Evolutionary conservation across 2,888 invertebrate species (phyloP).

Genomic region (Hirudinaria manillensis): DNA sequence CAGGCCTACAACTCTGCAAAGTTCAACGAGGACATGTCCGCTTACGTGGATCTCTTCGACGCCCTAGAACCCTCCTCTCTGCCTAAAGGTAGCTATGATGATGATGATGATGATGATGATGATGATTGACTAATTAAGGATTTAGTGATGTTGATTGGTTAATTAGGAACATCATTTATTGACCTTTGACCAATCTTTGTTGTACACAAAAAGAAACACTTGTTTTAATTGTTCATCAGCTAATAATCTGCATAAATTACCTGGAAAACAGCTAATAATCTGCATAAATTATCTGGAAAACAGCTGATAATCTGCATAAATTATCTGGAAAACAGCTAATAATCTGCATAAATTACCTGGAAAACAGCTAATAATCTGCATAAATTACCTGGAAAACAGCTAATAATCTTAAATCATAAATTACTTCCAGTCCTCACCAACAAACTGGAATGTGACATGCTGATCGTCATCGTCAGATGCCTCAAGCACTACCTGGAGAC

Average conservation of each 20-base stretch:
- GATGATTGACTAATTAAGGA: no score
- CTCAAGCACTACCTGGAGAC: conserved; percentile 36
- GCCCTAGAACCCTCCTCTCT: conserved; percentile 10
- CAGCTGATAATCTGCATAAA: no score
- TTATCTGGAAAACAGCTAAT: no score
- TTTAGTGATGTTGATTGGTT: background rate
- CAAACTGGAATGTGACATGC: conserved; percentile 51
- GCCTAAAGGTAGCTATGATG: conserved; percentile 13
- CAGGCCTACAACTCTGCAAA: conserved; percentile 8
- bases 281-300: no score
- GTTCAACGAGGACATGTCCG: background rate
- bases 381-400: no score
- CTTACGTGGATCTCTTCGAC: conserved; percentile 8
- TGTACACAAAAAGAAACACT: no score
- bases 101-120: background rate
- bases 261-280: no score
- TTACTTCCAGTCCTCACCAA: conserved; percentile 50
- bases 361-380: background rate
- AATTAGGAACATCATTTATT: background rate
- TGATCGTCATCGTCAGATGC: conserved; percentile 46
- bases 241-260: no score
- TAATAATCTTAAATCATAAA: background rate
- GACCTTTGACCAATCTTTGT: background rate
- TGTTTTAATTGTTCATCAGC: no score
- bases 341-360: no score